Conservation (phyloP, 2,113 vertebrate genomes). For the Mesitornis unicolor region DNA sequence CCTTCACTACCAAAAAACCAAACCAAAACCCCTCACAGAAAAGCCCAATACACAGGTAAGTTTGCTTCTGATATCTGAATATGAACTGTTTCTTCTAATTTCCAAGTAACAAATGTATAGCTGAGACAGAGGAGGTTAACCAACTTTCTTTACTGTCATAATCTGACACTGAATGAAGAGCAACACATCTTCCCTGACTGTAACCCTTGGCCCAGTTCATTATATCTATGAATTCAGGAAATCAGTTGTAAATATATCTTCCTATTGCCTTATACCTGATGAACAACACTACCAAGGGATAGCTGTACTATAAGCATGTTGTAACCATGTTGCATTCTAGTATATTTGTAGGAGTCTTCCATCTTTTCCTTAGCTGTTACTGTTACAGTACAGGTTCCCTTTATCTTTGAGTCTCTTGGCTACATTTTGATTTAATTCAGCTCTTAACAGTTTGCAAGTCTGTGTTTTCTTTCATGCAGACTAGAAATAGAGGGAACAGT, state of each 20-base stretch:
- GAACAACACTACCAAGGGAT: accelerated
- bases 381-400: neutral
- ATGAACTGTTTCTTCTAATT: neutral
- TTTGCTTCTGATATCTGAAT: neutral
- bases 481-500: neutral
- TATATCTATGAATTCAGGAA: neutral
- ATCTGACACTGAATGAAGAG: neutral
- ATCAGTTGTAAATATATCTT: neutral
- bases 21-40: too few relatives aligned
- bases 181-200: neutral
- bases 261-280: neutral
- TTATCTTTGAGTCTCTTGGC: neutral
- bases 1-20: too few relatives aligned
- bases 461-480: neutral
- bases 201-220: neutral
- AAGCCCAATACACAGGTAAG: too few relatives aligned
- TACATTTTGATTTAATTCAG: neutral
- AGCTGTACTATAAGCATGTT: neutral
- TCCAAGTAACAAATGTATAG: neutral
- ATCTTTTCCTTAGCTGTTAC: neutral
- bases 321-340: neutral
- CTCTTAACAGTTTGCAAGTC: neutral
- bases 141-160: neutral
- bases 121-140: neutral
- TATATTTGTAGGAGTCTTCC: neutral